Evolutionary conservation across 2,797 vertebrate genomes (phyloP).

Genomic region (Natrix natrix): DNA sequence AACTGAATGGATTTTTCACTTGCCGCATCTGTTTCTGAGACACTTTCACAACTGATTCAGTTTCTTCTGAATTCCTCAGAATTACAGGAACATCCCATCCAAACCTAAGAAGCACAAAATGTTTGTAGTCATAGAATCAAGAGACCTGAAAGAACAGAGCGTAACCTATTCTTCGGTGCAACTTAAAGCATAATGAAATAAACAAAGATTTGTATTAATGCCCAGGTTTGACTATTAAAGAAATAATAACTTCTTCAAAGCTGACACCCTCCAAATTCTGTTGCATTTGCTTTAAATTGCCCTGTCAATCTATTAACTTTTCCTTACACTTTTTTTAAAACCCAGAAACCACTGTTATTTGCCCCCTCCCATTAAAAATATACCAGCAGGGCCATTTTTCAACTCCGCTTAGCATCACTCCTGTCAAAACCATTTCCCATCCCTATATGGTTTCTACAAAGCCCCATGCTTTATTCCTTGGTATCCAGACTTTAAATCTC

Average conservation of each 20-base stretch:
- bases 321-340: background rate
- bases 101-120: constrained; percentile 76
- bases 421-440: background rate
- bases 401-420: background rate
- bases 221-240: background rate
- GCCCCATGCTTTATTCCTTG: background rate
- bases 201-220: background rate
- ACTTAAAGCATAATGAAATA: background rate
- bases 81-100: constrained; percentile 92
- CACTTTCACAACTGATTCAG: constrained; percentile 73
- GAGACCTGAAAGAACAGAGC: background rate
- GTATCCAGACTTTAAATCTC: background rate
- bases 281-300: background rate
- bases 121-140: background rate
- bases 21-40: constrained; percentile 90
- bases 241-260: background rate
- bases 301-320: background rate
- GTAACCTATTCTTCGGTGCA: background rate
- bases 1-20: constrained; percentile 90
- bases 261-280: background rate
- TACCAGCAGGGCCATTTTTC: background rate
- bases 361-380: background rate
- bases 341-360: background rate
- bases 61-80: constrained; percentile 87
- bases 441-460: background rate